phyloP scores from a whole-genome alignment of 2,888 invertebrate species.

The Schizaphis graminum region DNA sequence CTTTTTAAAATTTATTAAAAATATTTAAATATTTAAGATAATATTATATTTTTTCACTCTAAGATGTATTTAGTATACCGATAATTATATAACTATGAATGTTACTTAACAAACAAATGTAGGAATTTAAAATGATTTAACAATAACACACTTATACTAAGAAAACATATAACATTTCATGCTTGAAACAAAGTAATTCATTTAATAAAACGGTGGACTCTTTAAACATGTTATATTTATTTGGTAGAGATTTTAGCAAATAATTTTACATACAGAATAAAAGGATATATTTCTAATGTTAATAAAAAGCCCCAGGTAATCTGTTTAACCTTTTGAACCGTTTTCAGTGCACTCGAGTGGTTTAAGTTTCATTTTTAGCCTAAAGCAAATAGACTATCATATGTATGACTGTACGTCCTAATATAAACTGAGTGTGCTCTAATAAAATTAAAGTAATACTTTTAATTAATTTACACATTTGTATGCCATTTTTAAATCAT shows the following conservation, averaged over 20 bases:
- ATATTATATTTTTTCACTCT: not conserved
- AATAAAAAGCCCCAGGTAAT: conserved; percentile 24
- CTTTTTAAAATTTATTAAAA: not conserved
- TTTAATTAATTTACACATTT: not conserved
- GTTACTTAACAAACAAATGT: not conserved
- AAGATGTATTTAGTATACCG: not conserved
- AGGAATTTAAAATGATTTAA: not conserved
- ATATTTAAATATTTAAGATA: not conserved
- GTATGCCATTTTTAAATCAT: not conserved
- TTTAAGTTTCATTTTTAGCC: not conserved
- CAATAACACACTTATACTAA: not conserved
- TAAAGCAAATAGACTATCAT: not conserved
- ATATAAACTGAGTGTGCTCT: not conserved
- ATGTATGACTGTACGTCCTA: not conserved
- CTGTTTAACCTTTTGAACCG: conserved; percentile 36
- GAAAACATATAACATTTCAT: not conserved
- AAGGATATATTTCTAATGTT: not conserved
- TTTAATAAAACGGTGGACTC: not conserved
- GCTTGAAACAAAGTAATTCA: not conserved
- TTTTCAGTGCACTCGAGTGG: conserved; percentile 13
- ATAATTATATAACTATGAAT: not conserved
- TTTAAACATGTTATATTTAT: not conserved
- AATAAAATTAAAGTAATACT: not conserved
- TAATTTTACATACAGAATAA: not conserved
- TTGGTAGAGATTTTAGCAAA: not conserved